phyloP scores from a whole-genome alignment of 2,797 vertebrate genomes.

The Clarias fuscus region DNA sequence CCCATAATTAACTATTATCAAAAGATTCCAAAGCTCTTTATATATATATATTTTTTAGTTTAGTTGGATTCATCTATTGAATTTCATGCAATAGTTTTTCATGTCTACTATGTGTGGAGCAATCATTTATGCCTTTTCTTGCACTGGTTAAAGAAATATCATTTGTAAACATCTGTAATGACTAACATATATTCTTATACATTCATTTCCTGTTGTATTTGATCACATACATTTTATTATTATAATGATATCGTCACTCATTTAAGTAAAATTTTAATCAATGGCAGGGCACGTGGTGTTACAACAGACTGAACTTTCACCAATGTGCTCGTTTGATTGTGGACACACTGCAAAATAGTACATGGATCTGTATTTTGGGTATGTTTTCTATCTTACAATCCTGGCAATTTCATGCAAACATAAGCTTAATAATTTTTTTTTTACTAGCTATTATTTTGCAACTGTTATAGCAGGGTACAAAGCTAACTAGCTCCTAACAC shows the following conservation, averaged over 20 bases:
- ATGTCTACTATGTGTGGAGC: background rate
- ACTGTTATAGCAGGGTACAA: background rate
- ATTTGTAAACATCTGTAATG: background rate
- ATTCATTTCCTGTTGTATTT: background rate
- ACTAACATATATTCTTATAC: background rate
- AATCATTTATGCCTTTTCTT: background rate
- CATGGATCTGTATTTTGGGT: background rate
- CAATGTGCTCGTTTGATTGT: background rate
- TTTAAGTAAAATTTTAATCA: background rate
- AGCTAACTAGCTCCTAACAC: too few relatives aligned
- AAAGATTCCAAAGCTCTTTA: background rate
- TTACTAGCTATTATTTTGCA: background rate
- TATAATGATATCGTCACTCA: background rate
- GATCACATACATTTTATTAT: background rate
- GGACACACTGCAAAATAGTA: conserved; percentile 1
- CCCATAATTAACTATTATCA: background rate
- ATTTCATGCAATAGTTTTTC: background rate
- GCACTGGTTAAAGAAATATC: background rate
- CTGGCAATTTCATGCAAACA: background rate
- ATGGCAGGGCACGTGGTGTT: background rate
- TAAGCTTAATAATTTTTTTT: background rate
- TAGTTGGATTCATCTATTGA: background rate
- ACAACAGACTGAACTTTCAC: background rate
- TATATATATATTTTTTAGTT: background rate
- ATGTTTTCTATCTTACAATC: background rate